phyloP scores from a whole-genome alignment of 30 jellyfish, hydroid and myxozoan genomes.

The Nemopilema nomurai region DNA sequence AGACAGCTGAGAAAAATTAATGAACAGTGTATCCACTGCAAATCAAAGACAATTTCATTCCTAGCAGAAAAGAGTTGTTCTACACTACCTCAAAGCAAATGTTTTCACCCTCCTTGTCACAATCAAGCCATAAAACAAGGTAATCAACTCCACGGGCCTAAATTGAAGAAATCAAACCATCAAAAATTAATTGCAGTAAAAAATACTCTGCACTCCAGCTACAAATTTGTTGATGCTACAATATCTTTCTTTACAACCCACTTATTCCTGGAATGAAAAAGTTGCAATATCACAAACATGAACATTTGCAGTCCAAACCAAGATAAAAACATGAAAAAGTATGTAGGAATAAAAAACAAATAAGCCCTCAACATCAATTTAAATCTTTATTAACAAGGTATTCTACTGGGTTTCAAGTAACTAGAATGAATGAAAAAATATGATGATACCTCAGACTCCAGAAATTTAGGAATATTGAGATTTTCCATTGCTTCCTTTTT shows the following conservation, averaged over 20 bases:
- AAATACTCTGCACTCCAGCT: no score
- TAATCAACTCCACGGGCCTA: conserved; percentile 87
- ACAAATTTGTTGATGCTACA: no score
- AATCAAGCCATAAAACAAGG: conserved; percentile 93
- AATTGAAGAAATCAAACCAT: neutral
- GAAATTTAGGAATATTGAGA: conserved; percentile 73
- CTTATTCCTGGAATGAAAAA: no score
- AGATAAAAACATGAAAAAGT: no score
- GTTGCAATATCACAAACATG: no score
- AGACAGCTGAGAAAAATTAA: neutral
- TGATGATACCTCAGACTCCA: conserved; percentile 73
- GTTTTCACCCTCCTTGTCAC: conserved; percentile 98
- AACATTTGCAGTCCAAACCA: no score
- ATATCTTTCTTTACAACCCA: no score
- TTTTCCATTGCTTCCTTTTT: conserved; percentile 88
- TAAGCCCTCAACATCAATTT: no score
- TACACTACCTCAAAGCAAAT: conserved; percentile 92
- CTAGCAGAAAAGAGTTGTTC: neutral
- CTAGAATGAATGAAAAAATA: no score
- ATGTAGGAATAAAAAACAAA: no score
- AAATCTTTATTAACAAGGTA: no score
- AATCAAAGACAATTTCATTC: neutral
- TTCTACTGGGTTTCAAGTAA: no score
- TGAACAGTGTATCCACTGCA: neutral
- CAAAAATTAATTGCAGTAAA: neutral